Evolutionary conservation across 2,113 vertebrate species (phyloP).

Genomic region (Stigmatopora argus): DNA sequence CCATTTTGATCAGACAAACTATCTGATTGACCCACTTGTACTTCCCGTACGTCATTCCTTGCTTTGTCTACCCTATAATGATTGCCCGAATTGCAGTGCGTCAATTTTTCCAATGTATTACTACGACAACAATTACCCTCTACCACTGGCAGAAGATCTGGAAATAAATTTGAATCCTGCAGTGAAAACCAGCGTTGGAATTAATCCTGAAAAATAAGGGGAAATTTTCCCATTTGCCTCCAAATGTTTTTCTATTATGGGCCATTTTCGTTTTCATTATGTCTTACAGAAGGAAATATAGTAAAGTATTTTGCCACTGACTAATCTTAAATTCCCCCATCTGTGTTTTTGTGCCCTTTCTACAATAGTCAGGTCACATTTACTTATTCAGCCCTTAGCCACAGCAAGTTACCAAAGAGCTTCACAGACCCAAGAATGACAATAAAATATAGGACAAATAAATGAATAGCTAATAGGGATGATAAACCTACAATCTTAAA

Average conservation of each 20-base stretch:
- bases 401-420: too few species aligned
- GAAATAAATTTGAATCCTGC: conserved; percentile 41
- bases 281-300: neutral
- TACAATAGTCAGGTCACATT: too few species aligned
- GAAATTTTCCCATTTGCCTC: neutral
- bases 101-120: conserved; percentile 56
- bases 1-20: neutral
- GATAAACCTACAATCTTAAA: too few species aligned
- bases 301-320: neutral
- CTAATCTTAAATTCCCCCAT: neutral
- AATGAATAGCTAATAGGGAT: too few species aligned
- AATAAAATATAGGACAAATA: too few species aligned
- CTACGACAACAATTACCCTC: conserved; percentile 38
- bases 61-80: conserved; percentile 23
- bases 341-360: neutral
- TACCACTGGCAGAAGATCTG: conserved; percentile 42
- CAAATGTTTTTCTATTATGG: neutral
- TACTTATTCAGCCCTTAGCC: too few species aligned
- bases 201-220: conserved; percentile 7
- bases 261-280: neutral
- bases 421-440: too few species aligned
- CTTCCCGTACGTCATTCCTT: conserved; percentile 27
- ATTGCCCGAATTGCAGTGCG: conserved; percentile 20
- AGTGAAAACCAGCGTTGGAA: conserved; percentile 8
- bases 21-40: conserved; percentile 9